Conservation (phyloP, 2,113 vertebrate genomes). For the Chaetura pelagica region DNA sequence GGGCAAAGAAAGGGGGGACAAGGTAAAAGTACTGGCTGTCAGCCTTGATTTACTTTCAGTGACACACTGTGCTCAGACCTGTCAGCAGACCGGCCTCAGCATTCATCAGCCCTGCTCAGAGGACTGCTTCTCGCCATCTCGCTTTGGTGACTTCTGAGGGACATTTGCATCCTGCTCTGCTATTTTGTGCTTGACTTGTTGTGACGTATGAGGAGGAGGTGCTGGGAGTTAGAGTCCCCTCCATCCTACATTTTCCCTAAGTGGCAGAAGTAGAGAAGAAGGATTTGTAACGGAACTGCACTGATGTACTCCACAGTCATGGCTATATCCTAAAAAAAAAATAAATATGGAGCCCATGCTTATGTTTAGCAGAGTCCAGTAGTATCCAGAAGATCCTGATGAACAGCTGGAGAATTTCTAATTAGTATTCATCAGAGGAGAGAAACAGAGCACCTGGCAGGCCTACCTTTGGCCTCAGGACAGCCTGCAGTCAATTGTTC, state of each 20-base stretch:
- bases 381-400: background rate
- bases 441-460: background rate
- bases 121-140: background rate
- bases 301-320: background rate
- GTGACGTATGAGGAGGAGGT: background rate
- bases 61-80: background rate
- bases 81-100: background rate
- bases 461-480: background rate
- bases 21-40: constrained; percentile 21
- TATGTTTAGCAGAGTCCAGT: constrained; percentile 3
- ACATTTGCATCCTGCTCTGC: background rate
- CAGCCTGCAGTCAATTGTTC: background rate
- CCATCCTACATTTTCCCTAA: background rate
- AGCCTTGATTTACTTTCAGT: constrained; percentile 43
- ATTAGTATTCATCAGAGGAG: background rate
- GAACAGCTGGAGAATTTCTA: background rate
- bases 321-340: background rate
- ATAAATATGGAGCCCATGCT: background rate
- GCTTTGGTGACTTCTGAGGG: background rate
- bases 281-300: background rate
- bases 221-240: background rate
- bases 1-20: background rate
- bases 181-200: background rate
- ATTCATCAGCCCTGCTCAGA: background rate
- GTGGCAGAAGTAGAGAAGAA: background rate